A percentile compares a stretch with the other conserved stretches of the same genome.
phyloP scores from a whole-genome alignment of 2,888 invertebrate species.

The Leucoma salicis region DNA sequence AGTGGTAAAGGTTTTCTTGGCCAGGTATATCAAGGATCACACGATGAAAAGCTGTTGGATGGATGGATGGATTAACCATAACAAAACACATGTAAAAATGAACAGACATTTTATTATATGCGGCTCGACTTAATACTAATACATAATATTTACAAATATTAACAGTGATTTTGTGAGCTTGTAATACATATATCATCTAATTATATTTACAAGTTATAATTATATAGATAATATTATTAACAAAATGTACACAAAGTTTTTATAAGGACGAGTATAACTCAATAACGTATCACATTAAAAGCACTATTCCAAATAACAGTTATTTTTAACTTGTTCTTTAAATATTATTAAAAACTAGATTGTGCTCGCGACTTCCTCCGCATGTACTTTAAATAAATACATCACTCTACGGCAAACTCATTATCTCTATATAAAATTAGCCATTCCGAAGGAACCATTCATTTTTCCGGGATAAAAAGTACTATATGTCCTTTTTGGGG shows the following conservation, averaged over 20 bases:
- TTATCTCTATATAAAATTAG: too few species aligned
- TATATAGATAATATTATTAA: conserved; percentile 8
- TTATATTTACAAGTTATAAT: conserved; percentile 29
- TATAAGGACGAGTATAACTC: conserved; percentile 11
- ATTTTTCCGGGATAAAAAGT: too few species aligned
- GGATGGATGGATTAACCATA: conserved; percentile 14
- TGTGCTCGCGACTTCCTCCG: too few species aligned
- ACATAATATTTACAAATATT: conserved; percentile 61
- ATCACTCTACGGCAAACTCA: too few species aligned
- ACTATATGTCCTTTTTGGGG: too few species aligned
- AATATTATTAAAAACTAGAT: too few species aligned
- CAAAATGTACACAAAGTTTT: conserved; percentile 20
- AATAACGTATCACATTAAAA: conserved; percentile 13
- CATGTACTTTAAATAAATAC: too few species aligned
- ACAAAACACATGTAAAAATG: conserved; percentile 56
- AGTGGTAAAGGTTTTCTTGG: too few species aligned
- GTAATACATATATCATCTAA: conserved; percentile 43
- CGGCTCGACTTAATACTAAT: conserved; percentile 46
- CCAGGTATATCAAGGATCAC: too few species aligned
- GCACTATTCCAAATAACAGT: conserved; percentile 16
- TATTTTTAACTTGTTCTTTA: too few species aligned
- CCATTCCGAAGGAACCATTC: too few species aligned
- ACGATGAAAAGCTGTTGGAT: too few species aligned
- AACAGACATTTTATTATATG: conserved; percentile 65
- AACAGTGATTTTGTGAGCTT: conserved; percentile 45